Conservation (phyloP, 35 echinoderm and acorn worm genomes). For the Strongylocentrotus purpuratus region DNA sequence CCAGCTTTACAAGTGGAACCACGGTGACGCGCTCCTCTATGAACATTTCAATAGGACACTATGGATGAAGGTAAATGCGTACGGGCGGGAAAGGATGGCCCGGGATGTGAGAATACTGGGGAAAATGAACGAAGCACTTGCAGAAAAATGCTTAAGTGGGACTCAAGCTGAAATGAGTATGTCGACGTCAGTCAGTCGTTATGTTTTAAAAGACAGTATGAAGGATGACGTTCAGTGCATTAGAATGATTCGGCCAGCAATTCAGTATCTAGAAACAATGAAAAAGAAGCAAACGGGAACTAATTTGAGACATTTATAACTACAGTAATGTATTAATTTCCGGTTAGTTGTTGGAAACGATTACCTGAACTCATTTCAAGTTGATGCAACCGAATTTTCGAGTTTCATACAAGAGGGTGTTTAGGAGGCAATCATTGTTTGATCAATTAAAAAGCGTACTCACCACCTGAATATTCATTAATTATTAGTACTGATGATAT, state of each 20-base stretch:
- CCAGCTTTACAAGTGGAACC: slow-evolving; percentile 69
- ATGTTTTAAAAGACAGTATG: slow-evolving; percentile 44
- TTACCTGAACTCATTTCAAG: no score
- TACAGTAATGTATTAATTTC: no score
- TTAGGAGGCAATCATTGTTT: no score
- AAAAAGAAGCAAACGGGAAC: neutral
- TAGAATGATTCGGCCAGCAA: slow-evolving; percentile 18
- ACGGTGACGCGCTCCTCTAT: slow-evolving; percentile 80
- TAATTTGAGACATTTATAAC: no score
- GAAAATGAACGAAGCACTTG: slow-evolving; percentile 35
- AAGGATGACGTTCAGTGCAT: no score
- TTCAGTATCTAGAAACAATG: slow-evolving; percentile 42
- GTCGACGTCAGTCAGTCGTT: slow-evolving; percentile 27
- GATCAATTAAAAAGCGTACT: no score
- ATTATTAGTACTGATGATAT: no score
- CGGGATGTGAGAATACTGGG: slow-evolving; percentile 51
- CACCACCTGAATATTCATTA: no score
- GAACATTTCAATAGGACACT: slow-evolving; percentile 83
- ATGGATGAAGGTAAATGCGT: slow-evolving; percentile 66
- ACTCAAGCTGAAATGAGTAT: neutral
- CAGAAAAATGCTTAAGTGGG: slow-evolving; percentile 48
- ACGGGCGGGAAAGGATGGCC: slow-evolving; percentile 67
- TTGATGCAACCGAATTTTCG: no score
- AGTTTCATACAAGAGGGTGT: no score
- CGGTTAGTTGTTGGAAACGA: no score